A percentile compares a stretch with the other conserved stretches of the same genome.
phyloP scores from a whole-genome alignment of 2,888 invertebrate genomes.

The Labia minor region DNA sequence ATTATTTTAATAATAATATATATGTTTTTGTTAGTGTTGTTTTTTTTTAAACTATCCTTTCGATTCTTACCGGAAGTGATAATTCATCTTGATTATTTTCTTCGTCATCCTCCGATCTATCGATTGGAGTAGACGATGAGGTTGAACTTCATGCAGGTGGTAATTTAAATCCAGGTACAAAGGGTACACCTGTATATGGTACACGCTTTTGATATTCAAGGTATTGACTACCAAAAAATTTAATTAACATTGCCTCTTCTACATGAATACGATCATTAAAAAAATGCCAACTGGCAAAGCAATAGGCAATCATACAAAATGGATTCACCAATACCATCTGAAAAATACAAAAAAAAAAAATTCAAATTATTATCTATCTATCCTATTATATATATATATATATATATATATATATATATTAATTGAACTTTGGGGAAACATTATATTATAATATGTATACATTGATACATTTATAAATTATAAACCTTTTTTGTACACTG shows the following conservation, averaged over 20 bases:
- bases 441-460: no score
- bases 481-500: no score
- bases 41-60: not conserved
- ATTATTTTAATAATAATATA: no score
- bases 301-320: slow-evolving; percentile 68
- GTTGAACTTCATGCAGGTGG: not conserved
- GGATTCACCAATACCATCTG: slow-evolving; percentile 83
- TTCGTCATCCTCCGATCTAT: not conserved
- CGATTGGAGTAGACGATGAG: not conserved
- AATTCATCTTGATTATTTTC: not conserved
- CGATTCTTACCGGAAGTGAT: not conserved
- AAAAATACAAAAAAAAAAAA: no score
- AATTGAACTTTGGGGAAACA: no score
- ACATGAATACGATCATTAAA: slow-evolving; percentile 75
- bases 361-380: not conserved
- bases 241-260: slow-evolving; percentile 79
- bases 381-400: no score
- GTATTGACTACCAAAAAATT: slow-evolving; percentile 87
- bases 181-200: slow-evolving; percentile 69
- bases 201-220: slow-evolving; percentile 73
- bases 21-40: no score
- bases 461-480: no score
- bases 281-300: slow-evolving; percentile 79
- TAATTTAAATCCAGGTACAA: slow-evolving; percentile 63
- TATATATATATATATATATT: not conserved